Evolutionary conservation across 2,888 invertebrate species (phyloP).

Genomic region (Drosophila anomalipes): DNA sequence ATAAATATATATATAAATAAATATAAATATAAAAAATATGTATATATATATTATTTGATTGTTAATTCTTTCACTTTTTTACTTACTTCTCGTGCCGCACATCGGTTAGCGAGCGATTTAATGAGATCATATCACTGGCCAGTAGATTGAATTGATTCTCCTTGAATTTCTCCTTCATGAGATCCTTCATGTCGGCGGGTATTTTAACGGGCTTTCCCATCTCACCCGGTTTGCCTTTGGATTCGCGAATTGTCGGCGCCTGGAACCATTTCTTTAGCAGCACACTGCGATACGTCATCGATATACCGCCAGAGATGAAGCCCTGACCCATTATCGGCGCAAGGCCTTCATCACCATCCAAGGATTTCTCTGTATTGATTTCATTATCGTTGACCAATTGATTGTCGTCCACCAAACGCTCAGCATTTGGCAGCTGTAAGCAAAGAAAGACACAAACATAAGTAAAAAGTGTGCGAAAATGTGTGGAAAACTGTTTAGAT

Average conservation of each 20-base stretch:
- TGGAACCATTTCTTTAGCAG: constrained; percentile 90
- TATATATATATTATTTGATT: background rate
- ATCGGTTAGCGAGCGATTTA: constrained; percentile 97
- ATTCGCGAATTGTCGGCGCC: constrained; percentile 89
- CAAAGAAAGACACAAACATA: constrained; percentile 1
- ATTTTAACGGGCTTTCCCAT: constrained; percentile 96
- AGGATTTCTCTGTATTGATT: constrained; percentile 85
- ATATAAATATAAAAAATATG: background rate
- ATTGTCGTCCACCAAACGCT: constrained; percentile 84
- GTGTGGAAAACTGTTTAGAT: background rate
- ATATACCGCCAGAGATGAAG: constrained; percentile 81
- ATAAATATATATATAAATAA: background rate
- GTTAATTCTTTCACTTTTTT: background rate
- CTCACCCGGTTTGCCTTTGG: constrained; percentile 93
- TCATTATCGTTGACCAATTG: constrained; percentile 85
- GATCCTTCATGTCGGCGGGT: constrained; percentile 92
- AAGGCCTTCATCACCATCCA: constrained; percentile 76
- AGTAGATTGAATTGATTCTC: constrained; percentile 99
- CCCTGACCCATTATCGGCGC: constrained; percentile 72
- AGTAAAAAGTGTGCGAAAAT: background rate
- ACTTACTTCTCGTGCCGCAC: constrained; percentile 96
- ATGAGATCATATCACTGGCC: constrained; percentile 98
- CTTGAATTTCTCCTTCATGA: constrained; percentile 98
- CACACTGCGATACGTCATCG: constrained; percentile 84
- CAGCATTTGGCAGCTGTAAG: constrained; percentile 75